Base-by-base conservation (phyloP, 2,113 vertebrate species). In the Phocoena sinus region DNA sequence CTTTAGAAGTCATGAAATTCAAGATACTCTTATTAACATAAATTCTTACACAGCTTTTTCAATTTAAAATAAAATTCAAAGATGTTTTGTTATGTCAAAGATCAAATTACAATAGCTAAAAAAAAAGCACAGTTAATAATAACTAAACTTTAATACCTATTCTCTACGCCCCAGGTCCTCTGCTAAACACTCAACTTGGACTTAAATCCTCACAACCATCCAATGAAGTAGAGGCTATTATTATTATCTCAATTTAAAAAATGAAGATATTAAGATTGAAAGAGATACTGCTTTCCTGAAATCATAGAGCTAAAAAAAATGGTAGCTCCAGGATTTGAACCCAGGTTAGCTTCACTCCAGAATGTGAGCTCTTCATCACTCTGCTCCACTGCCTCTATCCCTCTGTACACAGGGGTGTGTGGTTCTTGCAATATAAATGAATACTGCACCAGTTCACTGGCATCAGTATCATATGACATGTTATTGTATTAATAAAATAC, bases 1-100 rank as follows among this genome's bases (percentile, higher is more conserved):
- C 84, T 92, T 81, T 84, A 77, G 25, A 92, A 95, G 90, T 96
- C 93, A 91, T 71, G 53, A 85, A 93, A 85, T 65, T 94, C 41
- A 56, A 47, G 63, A 41, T 63, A 36, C 6, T 13, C 31, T 80
- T 63, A 90, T 62, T 63, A 71, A 94, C 7, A 84, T 1, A 62
- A 90, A 65, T 18, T 53, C 28, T 65, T 90, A 83, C 36, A 70
- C 18, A 95, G 41, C 31, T 56, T 91, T 70, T 90, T 84, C 44
- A 25, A 70, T 36, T 44, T 90, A 87, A 71, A 85, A 84, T 89
- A 87, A 80, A 81, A 84, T 92, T 47, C 93, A 89, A 89, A 96
- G 41, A 23, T 53, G 20, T 21, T 94, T 71, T 94, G 13, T 68
- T 77, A 71, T 53, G 53, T 28, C 58, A 83, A 85, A 80, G 33